phyloP scores from a whole-genome alignment of 2,888 invertebrate genomes.

The Nemoura dubitans region DNA sequence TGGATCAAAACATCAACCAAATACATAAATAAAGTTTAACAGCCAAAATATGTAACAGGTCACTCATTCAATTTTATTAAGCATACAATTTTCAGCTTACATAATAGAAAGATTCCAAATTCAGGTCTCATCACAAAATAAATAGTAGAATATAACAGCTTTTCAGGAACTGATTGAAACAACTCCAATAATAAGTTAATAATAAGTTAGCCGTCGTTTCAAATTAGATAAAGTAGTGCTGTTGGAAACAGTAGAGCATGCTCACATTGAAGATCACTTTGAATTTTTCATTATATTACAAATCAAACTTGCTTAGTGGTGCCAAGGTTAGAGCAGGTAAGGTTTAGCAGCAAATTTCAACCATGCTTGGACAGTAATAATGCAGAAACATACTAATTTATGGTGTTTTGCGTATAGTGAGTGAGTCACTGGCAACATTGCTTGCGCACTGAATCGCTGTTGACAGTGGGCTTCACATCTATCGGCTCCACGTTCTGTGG shows the following conservation, averaged over 20 bases:
- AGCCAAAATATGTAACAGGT: constrained; percentile 12
- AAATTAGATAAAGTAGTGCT: background rate
- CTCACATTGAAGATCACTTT: background rate
- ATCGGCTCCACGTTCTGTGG: constrained; percentile 88
- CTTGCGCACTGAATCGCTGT: constrained; percentile 85
- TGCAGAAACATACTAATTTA: constrained; percentile 40
- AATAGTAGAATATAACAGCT: background rate
- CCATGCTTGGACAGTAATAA: constrained; percentile 14
- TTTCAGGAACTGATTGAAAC: background rate
- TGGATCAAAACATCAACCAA: background rate
- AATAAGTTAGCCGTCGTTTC: background rate
- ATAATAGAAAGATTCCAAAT: background rate
- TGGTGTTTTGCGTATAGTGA: constrained; percentile 40
- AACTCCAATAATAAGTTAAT: background rate
- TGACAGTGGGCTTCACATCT: constrained; percentile 88
- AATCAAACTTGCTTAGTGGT: constrained; percentile 12
- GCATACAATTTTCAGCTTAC: background rate
- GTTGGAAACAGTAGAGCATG: background rate
- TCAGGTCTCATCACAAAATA: background rate
- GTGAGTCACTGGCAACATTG: constrained; percentile 88
- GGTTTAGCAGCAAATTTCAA: constrained; percentile 7
- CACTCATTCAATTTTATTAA: constrained; percentile 7
- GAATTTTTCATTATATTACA: constrained; percentile 2
- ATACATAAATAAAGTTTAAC: background rate
- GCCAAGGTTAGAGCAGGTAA: constrained; percentile 8